Conservation (phyloP, 2,113 vertebrate species). For the Agelaius phoeniceus region DNA sequence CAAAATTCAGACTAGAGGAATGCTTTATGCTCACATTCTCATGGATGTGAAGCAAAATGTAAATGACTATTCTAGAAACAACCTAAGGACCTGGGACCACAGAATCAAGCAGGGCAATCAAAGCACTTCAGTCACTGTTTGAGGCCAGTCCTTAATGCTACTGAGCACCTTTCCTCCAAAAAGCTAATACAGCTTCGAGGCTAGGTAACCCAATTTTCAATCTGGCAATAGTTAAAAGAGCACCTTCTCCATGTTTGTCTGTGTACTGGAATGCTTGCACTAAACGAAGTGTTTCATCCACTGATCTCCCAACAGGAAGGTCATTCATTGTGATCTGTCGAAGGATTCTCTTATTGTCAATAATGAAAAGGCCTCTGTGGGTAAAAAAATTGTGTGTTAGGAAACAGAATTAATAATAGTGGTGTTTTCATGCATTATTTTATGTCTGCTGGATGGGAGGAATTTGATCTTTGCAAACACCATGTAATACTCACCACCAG, state of each 20-base stretch:
- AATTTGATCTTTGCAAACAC: not conserved
- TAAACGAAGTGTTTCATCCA: constrained; percentile 93
- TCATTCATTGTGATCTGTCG: constrained; percentile 98
- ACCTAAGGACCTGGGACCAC: not conserved
- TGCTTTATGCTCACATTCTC: not conserved
- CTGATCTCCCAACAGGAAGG: constrained; percentile 94
- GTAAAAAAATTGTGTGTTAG: not conserved
- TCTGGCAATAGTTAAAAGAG: not conserved
- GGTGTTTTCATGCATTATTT: not conserved
- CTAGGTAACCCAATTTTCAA: not conserved
- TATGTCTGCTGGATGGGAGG: not conserved
- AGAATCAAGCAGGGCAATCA: not conserved
- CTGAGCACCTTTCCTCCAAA: not conserved
- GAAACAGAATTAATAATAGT: not conserved
- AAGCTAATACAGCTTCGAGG: not conserved
- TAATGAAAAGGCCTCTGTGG: constrained; percentile 93
- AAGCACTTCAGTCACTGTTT: not conserved
- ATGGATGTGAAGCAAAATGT: not conserved
- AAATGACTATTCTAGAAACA: not conserved
- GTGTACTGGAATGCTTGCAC: constrained; percentile 98
- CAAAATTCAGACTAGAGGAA: not conserved
- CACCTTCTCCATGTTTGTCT: constrained; percentile 97
- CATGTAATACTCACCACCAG: not conserved
- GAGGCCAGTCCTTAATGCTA: not conserved
- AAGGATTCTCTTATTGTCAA: constrained; percentile 90